A percentile compares a stretch with the other conserved stretches of the same genome.
These are phyloP conservation scores for Chrysolina americana DNA, from an alignment of 2,888 invertebrate species.

Conservation along the genomic window DNA sequence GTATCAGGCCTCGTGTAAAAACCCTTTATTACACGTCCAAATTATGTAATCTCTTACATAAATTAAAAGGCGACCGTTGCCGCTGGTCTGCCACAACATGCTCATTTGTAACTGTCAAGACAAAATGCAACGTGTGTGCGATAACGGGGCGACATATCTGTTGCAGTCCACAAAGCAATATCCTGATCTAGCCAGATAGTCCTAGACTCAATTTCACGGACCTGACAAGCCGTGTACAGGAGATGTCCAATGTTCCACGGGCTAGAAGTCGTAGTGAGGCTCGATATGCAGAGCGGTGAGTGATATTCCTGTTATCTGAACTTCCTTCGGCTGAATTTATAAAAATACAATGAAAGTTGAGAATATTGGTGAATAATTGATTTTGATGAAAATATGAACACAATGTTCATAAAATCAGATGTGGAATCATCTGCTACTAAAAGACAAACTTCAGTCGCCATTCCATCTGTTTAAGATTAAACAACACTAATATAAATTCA, in stretches of 20 bases:
- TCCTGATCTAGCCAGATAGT: conserved; percentile 48
- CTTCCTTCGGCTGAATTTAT: too few species aligned
- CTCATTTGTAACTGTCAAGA: conserved; percentile 50
- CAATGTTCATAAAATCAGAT: too few species aligned
- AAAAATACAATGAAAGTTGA: too few species aligned
- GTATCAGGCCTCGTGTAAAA: neutral
- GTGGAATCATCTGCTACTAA: too few species aligned
- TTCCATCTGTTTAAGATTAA: too few species aligned
- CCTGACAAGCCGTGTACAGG: conserved; percentile 9
- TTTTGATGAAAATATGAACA: too few species aligned
- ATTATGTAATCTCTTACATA: conserved; percentile 35
- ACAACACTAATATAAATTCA: too few species aligned
- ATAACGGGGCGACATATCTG: conserved; percentile 52
- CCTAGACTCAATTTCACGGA: conserved; percentile 1
- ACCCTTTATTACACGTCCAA: conserved; percentile 3
- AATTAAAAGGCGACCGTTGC: conserved; percentile 38
- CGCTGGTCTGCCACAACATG: conserved; percentile 35
- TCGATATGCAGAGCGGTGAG: too few species aligned
- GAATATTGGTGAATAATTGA: too few species aligned
- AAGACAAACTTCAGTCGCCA: too few species aligned
- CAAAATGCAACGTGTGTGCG: conserved; percentile 53
- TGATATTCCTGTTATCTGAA: too few species aligned
- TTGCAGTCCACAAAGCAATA: conserved; percentile 52
- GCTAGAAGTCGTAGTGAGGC: too few species aligned
- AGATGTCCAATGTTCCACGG: neutral